phyloP scores from a whole-genome alignment of 1,140 invertebrate genomes.

The Stenopsyche tienmushanensis region DNA sequence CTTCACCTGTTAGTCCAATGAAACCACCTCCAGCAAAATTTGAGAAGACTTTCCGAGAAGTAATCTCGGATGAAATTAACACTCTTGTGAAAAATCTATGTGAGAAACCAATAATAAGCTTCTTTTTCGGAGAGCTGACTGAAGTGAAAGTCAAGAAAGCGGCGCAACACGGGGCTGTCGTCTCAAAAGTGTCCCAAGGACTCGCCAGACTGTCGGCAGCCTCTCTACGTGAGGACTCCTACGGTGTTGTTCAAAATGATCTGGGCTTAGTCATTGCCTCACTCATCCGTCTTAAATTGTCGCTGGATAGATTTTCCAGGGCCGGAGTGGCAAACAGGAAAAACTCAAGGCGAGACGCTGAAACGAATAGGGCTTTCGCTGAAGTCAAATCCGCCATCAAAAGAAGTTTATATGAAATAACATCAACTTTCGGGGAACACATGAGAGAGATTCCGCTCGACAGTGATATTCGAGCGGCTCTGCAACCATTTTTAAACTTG shows the following conservation, averaged over 20 bases:
- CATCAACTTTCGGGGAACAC: slow-evolving; percentile 66
- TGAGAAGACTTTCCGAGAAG: slow-evolving; percentile 49
- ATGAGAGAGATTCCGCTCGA: slow-evolving; percentile 65
- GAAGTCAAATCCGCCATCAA: slow-evolving; percentile 64
- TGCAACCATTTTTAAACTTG: slow-evolving; percentile 56
- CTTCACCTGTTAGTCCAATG: slow-evolving; percentile 38
- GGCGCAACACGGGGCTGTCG: slow-evolving; percentile 64
- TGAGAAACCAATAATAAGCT: slow-evolving; percentile 64
- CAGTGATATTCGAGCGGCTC: slow-evolving; percentile 50
- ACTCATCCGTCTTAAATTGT: slow-evolving; percentile 66
- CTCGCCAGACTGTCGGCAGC: slow-evolving; percentile 65
- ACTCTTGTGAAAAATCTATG: slow-evolving; percentile 48
- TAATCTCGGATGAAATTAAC: slow-evolving; percentile 48
- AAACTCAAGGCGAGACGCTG: slow-evolving; percentile 59
- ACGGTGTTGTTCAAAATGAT: slow-evolving; percentile 78
- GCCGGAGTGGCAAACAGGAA: slow-evolving; percentile 62
- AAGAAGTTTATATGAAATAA: slow-evolving; percentile 73
- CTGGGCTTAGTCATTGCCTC: slow-evolving; percentile 65
- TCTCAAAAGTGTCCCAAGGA: slow-evolving; percentile 70
- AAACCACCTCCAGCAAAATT: background rate
- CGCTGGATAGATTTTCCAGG: slow-evolving; percentile 70
- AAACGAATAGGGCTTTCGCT: slow-evolving; percentile 61
- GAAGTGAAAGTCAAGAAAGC: slow-evolving; percentile 65
- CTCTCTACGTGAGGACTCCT: slow-evolving; percentile 73
- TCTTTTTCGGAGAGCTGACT: slow-evolving; percentile 69